phyloP scores from a whole-genome alignment of 2,113 vertebrate genomes.

The Myocastor coypus region DNA sequence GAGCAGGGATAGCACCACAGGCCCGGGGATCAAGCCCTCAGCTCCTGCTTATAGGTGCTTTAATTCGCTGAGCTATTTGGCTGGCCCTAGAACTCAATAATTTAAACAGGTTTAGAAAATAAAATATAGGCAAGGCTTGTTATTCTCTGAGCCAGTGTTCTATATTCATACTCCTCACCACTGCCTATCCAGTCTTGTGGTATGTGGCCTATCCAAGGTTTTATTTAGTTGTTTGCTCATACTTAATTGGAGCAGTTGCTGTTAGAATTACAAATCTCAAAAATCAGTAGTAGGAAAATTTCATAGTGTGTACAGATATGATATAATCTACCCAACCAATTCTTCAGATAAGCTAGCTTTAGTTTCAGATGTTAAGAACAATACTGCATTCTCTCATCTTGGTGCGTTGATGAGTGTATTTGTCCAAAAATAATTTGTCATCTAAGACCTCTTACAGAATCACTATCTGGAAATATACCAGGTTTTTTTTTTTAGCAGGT shows the following conservation, averaged over 20 bases:
- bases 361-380: neutral
- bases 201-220: neutral
- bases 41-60: no score
- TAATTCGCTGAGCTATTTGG: no score
- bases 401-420: neutral
- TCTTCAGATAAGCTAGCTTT: neutral
- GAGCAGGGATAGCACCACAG: no score
- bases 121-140: neutral
- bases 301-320: neutral
- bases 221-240: neutral
- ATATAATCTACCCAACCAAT: neutral
- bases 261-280: neutral
- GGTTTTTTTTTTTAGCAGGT: neutral
- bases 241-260: neutral
- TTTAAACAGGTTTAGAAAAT: neutral
- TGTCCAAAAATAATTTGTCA: conserved; percentile 14
- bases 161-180: fast-evolving
- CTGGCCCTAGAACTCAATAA: neutral
- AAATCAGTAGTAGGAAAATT: neutral
- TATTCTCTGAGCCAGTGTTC: neutral
- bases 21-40: no score
- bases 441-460: conserved; percentile 7
- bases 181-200: neutral
- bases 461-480: neutral
- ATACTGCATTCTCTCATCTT: neutral